Base-by-base conservation (phyloP, 2,888 invertebrate genomes). In the Oscheius sp. region DNA sequence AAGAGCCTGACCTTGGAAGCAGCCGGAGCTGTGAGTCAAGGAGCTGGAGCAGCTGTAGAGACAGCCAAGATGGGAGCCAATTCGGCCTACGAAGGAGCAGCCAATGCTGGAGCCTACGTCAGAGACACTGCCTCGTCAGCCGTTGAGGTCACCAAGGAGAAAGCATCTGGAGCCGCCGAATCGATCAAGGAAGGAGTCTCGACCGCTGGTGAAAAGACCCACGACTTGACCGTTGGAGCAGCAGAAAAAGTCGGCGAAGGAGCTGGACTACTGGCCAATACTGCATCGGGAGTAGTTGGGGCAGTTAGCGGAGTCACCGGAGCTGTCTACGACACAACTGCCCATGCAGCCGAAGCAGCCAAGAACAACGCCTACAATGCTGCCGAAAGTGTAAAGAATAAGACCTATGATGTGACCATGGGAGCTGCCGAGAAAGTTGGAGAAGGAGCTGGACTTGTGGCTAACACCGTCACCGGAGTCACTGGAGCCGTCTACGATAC, bases 151-250 rank as follows among this genome's bases (percentile, higher is more conserved):
- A 25, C n/a, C 18, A 63, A 5, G 29, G 45, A 63, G 35, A 21
- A 41, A n/a, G 43, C 9, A 63, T 35, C 63, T 63, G 63, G 18
- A 63, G 63, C 29, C 13, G 64, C 21, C 9, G 64, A 9, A 29
- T 13, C 35, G 2, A 35, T 41, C 29, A 61, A 29, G 21, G 64
- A 64, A 64, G 46, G 64, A 43, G 46, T 25, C 45, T n/a, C 9
- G 23, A 9, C n/a, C 43, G 64, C 64, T 23, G 18, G 18, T 3
- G 27, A 64, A 5, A 64, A 16, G 25, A 45, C 46, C 18, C 16
- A 46, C 13, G 64, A 64, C 16, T 6, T 25, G 46, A 23, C 46
- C 2, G 9, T 13, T 5, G 16, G 21, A 16, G 64, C 49, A 18
- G 43, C 13, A 3, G 49, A 43, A 6, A 46, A 43, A 9, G 64